Evolutionary conservation across 1,140 invertebrate genomes (phyloP), one percentile per base, ranked within the genome.

Genomic region (Diabrotica virgifera): DNA sequence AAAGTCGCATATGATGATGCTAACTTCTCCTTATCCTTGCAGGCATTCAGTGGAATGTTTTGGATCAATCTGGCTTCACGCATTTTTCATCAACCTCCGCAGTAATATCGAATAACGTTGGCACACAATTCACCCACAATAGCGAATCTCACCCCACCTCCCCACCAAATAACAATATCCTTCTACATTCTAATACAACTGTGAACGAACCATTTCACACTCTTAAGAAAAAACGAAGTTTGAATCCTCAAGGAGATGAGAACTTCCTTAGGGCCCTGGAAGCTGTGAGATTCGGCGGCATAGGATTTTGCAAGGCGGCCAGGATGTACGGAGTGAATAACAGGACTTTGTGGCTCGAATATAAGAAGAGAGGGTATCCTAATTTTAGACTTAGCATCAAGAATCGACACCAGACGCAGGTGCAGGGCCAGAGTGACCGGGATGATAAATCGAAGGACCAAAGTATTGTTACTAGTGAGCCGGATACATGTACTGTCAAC

Each of bases 221-320:
- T 35, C 75, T 70, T n/a, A 87, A 86, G 70, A 80, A 85, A 53
- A 87, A 87, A 75, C 78, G 87, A 37, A 86, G 83, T 38, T 83
- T 85, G 6, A 88, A 91, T 78, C 89, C 89, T 0, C 90, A 90
- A 73, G 85, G 87, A 0, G 90, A 91, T 69, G 89, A 91, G 73
- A 91, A 90, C 76, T 91, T 92, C 75, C 86, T 90, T 59, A 80
- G 85, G 7, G 91, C 91, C 0, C 78, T 93, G 13, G 90, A 92
- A 72, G 90, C 90, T 1, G 90, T 92, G 0, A 83, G 90, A 12
- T 87, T 87, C 65, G 90, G 90, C n/a, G 89, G 89, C 13, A 91
- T 93, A 65, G 91, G 91, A 2, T 92, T 93, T 78, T 92, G 90
- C 77, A 92, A 92, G 70, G 90, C 90, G 6, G 91, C 90, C 0